Evolutionary conservation across 2,113 vertebrate genomes (phyloP).

Genomic region (Natator depressus): DNA sequence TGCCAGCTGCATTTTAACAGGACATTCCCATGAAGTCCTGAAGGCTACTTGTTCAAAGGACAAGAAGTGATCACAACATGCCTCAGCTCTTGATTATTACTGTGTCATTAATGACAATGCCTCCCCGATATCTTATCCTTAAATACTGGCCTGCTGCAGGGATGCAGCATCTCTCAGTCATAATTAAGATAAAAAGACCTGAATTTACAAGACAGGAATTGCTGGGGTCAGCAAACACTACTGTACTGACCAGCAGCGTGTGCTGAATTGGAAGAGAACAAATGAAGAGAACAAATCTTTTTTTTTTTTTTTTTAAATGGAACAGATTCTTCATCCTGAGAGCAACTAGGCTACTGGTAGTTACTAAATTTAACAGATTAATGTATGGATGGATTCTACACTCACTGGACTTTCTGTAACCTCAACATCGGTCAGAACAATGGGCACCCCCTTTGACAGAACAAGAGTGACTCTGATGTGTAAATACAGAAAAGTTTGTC

Average conservation of each 20-base stretch:
- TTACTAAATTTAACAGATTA: neutral
- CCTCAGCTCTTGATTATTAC: rapidly evolving
- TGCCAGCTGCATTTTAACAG: rapidly evolving
- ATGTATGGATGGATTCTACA: neutral
- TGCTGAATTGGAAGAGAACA: rapidly evolving
- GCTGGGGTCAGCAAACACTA: neutral
- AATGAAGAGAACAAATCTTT: rapidly evolving
- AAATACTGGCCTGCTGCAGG: no score
- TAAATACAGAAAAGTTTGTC: neutral
- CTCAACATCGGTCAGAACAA: rapidly evolving
- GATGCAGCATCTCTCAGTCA: rapidly evolving
- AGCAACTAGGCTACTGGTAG: rapidly evolving
- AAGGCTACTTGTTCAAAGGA: rapidly evolving
- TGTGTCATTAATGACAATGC: neutral
- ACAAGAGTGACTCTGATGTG: rapidly evolving
- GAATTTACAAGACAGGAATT: neutral
- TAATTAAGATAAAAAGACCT: rapidly evolving
- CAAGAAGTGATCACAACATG: neutral
- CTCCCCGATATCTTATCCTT: rapidly evolving
- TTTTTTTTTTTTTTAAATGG: rapidly evolving
- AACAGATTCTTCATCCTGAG: rapidly evolving
- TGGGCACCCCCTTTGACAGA: neutral
- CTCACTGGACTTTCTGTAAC: neutral
- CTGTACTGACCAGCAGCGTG: rapidly evolving
- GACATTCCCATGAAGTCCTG: rapidly evolving